Percentiles rank a stretch among this genome's conserved stretches.
These are phyloP conservation scores for Punctoribates punctum DNA, from an alignment of 2,888 invertebrate genomes.

Conservation along the genomic window DNA sequence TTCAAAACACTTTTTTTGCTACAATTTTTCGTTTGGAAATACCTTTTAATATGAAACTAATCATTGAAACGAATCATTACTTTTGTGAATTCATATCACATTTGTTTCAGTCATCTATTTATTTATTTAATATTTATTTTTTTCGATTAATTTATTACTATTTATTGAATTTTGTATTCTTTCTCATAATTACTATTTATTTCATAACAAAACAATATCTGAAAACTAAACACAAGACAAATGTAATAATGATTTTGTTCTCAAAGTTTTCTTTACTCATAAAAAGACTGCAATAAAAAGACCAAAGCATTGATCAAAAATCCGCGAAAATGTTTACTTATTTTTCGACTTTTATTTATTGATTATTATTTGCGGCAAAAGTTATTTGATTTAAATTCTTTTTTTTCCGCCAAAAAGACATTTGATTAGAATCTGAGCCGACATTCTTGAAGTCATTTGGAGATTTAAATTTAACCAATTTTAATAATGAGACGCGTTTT, in stretches of 20 bases:
- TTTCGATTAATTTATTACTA: background rate
- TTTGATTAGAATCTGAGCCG: no score
- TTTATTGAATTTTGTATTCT: background rate
- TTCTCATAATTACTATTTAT: slow-evolving; percentile 20
- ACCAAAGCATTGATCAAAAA: slow-evolving; percentile 30
- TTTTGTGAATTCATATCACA: background rate
- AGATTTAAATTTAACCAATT: background rate
- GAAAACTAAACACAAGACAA: background rate
- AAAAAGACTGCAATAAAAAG: slow-evolving; percentile 5
- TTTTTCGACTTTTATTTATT: background rate
- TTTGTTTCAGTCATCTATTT: slow-evolving; percentile 9
- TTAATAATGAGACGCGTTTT: background rate
- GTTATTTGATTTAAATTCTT: no score
- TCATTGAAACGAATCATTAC: no score
- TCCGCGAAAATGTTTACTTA: background rate
- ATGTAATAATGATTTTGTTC: background rate
- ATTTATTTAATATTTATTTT: slow-evolving; percentile 19
- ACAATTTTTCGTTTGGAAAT: no score
- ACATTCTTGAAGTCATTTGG: no score
- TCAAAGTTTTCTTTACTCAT: no score
- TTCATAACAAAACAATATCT: slow-evolving; percentile 2
- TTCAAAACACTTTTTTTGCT: no score
- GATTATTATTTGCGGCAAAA: no score
- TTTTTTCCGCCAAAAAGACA: no score
- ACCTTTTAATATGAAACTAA: no score